Conservation (phyloP, 2,797 vertebrate genomes). For the Champsocephalus esox region DNA sequence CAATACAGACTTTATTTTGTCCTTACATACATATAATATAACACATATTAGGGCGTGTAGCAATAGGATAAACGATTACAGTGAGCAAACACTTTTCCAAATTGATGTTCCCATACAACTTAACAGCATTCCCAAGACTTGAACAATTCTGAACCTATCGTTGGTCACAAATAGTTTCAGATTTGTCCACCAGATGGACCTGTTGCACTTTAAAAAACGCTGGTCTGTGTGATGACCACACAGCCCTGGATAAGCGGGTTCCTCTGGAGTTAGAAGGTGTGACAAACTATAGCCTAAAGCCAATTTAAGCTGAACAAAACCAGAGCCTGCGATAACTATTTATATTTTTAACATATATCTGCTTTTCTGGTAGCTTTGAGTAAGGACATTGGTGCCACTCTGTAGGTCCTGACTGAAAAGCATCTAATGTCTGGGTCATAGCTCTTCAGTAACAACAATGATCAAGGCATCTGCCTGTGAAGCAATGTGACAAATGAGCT, state of each 20-base stretch:
- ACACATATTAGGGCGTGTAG: not conserved
- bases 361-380: constrained; percentile 6
- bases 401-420: not conserved
- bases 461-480: constrained; percentile 43
- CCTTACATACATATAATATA: not conserved
- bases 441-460: constrained; percentile 34
- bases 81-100: not conserved
- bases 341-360: not conserved
- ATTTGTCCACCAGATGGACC: constrained; percentile 72
- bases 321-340: not conserved
- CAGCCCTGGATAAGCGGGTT: not conserved
- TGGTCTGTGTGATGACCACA: not conserved
- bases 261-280: constrained; percentile 15
- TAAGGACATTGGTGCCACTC: not conserved
- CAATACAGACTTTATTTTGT: not conserved
- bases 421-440: not conserved
- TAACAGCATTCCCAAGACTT: no score
- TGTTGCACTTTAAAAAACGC: constrained; percentile 44
- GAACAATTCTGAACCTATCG: not conserved
- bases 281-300: constrained; percentile 2
- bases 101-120: no score
- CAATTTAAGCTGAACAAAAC: constrained; percentile 1
- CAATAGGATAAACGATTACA: not conserved
- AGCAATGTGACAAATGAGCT: constrained; percentile 58
- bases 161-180: not conserved